Evolutionary conservation across 1,140 invertebrate species (phyloP).

Genomic region (Paraescarpia echinospica): DNA sequence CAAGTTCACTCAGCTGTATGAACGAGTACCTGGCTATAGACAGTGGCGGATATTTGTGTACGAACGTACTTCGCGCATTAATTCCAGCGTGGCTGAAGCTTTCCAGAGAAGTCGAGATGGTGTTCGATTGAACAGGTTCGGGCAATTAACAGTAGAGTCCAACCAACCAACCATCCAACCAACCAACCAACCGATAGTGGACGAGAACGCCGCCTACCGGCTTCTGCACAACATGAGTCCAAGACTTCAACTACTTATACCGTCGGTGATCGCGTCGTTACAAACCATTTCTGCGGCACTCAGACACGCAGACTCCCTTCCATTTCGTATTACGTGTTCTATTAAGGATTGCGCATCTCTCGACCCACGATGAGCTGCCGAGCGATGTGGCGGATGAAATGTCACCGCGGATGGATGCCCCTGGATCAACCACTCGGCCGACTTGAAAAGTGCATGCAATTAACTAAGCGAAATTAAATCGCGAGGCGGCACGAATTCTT

Average conservation of each 20-base stretch:
- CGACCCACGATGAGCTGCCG: no score
- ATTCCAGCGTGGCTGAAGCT: no score
- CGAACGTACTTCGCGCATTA: no score
- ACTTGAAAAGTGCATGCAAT: not conserved
- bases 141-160: no score
- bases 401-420: not conserved
- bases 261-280: not conserved
- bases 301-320: not conserved
- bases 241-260: not conserved
- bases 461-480: slow-evolving; percentile 1
- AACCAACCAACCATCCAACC: no score
- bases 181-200: no score
- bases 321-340: not conserved
- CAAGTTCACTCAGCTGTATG: no score
- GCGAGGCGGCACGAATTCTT: not conserved
- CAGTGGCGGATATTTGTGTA: no score
- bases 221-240: not conserved
- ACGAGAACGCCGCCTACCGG: not conserved
- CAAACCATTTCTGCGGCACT: not conserved
- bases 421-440: not conserved
- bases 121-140: no score
- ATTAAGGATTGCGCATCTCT: not conserved
- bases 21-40: no score
- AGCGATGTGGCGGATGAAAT: not conserved
- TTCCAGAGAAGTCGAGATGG: no score